phyloP scores from a whole-genome alignment of 53 echinoderm and acorn worm species.

The Astropecten irregularis region DNA sequence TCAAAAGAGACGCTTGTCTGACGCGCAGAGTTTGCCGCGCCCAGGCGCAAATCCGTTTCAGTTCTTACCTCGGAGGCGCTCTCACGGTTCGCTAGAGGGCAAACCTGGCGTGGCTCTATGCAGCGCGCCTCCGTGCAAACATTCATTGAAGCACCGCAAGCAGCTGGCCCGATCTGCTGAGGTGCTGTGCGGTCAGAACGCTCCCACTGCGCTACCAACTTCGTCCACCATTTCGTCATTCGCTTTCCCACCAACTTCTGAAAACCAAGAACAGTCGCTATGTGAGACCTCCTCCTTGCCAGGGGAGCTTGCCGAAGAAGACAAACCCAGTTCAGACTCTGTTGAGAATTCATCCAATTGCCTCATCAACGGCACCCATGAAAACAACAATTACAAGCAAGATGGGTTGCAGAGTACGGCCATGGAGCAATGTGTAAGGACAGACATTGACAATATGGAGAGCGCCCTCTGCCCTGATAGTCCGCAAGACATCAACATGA shows the following conservation, averaged over 20 bases:
- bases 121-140: constrained; percentile 41
- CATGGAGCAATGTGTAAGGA: background rate
- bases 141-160: constrained; percentile 45
- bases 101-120: constrained; percentile 30
- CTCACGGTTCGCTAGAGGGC: constrained; percentile 46
- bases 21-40: constrained; percentile 9
- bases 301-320: no score
- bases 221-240: constrained; percentile 17
- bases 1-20: constrained; percentile 11
- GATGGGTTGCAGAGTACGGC: no score
- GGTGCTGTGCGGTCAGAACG: constrained; percentile 3
- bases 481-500: background rate
- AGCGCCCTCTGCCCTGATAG: background rate
- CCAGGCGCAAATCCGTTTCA: constrained; percentile 40
- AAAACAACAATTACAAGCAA: background rate
- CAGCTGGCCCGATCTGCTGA: constrained; percentile 39
- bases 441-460: background rate
- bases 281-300: no score
- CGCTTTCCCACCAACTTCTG: background rate
- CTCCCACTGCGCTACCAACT: constrained; percentile 19
- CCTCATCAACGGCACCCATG: no score
- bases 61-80: constrained; percentile 31
- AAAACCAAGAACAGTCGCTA: no score
- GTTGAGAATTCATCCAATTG: no score
- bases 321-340: no score